Evolutionary conservation across 2,888 invertebrate genomes (phyloP), one percentile per base, ranked within the genome.

Genomic region (Melolontha melolontha): DNA sequence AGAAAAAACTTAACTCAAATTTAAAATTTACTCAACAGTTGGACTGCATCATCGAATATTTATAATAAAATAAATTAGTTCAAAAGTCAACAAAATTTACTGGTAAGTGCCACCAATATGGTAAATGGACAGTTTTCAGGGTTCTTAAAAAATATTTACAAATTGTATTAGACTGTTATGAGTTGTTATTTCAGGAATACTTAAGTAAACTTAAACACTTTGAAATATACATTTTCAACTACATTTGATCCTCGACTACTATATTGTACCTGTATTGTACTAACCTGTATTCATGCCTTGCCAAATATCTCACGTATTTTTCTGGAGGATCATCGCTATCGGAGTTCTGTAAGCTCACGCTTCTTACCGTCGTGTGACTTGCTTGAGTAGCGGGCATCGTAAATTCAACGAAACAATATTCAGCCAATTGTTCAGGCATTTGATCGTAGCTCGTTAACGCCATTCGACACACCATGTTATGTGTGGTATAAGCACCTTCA

Each of bases 331-430:
- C 91, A 78, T 92, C 93, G 79, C 90, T 89, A 78, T 94, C 94
- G 74, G 93, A 93, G 80, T 92, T 90, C 82, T 92, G 92, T 76
- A 96, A 90, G 79, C 95, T 94, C 52, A 96, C 96, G 75, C 97
- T 98, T 75, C 99, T 89, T 74, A 97, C 94, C 41, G 97, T 98
- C 64, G 96, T 96, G 84, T 98, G 98, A 69, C 96, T 96, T 62
- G 91, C 92, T 81, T 97, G 97, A 41, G 97, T 96, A 73, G 96
- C 93, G 40, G 99, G 98, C 98, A 99, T 99, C 54, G 97, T 98
- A 85, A 98, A 99, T 85, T 98, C 97, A 39, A 98, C 97, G 81
- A 90, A 90, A 75, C 95, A 94, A 83, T 90, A 92, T 75, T 92
- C 92, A 70, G 96, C 92, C 81, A 98, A 88, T 82, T 93, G 91